phyloP scores from a whole-genome alignment of 2,113 vertebrate genomes.

The Okapia johnstoni region DNA sequence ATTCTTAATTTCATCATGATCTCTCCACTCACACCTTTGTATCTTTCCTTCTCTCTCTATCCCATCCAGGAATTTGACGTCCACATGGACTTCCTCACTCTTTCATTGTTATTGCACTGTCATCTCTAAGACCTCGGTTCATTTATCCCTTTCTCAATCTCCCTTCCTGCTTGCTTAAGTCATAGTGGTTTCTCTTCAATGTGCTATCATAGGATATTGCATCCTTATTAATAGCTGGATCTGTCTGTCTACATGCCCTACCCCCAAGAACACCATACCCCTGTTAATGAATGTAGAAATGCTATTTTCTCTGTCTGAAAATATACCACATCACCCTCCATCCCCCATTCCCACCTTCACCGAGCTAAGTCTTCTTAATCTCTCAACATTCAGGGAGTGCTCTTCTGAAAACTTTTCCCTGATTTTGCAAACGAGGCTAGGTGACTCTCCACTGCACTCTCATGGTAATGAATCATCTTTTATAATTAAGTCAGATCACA shows the following conservation, averaged over 20 bases:
- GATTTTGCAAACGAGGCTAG: neutral
- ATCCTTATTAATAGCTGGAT: neutral
- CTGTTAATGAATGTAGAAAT: neutral
- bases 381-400: neutral
- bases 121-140: neutral
- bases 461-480: neutral
- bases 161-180: neutral
- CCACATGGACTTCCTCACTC: neutral
- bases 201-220: neutral
- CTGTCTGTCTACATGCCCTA: neutral
- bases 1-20: neutral
- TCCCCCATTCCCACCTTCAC: neutral
- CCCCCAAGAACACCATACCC: neutral
- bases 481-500: neutral
- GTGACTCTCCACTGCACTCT: neutral
- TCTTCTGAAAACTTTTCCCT: neutral
- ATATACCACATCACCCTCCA: neutral
- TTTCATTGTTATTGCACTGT: neutral
- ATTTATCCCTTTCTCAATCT: neutral
- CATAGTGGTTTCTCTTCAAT: neutral
- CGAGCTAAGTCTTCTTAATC: neutral
- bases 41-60: neutral
- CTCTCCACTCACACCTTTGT: rapidly evolving
- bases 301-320: neutral
- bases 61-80: neutral